Percentiles rank a stretch among this genome's conserved stretches.
Evolutionary conservation across 1,140 invertebrate genomes (phyloP).

Genomic region (Drosophila sulfurigaster): DNA sequence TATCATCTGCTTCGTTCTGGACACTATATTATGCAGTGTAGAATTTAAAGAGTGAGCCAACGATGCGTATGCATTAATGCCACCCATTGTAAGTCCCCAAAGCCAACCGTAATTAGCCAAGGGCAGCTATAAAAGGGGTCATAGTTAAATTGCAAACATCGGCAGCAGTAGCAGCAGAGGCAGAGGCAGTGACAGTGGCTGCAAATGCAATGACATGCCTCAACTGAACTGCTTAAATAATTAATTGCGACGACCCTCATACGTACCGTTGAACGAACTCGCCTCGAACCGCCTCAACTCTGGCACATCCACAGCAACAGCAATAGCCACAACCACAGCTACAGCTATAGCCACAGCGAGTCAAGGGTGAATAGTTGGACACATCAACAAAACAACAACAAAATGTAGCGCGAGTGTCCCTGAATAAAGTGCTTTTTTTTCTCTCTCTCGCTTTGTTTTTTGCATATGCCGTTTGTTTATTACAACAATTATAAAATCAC

Average conservation of each 20-base stretch:
- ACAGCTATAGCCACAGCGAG: neutral
- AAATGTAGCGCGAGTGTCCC: slow-evolving; percentile 28
- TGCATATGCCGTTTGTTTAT: slow-evolving; percentile 41
- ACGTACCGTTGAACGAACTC: slow-evolving; percentile 19
- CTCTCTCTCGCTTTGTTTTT: neutral
- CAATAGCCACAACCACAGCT: too few relatives aligned
- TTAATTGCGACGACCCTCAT: slow-evolving; percentile 59
- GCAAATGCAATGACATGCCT: slow-evolving; percentile 60
- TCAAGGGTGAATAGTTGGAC: neutral
- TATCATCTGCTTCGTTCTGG: too few relatives aligned
- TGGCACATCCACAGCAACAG: too few relatives aligned
- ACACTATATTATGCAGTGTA: too few relatives aligned
- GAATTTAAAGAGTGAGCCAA: too few relatives aligned
- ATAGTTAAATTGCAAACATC: slow-evolving; percentile 49
- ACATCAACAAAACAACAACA: slow-evolving; percentile 15
- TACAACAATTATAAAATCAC: neutral
- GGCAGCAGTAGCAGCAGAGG: slow-evolving; percentile 42
- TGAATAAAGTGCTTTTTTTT: slow-evolving; percentile 22
- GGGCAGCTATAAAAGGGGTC: slow-evolving; percentile 62
- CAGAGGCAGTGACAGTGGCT: slow-evolving; percentile 42
- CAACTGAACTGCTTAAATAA: slow-evolving; percentile 66
- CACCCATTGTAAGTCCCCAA: slow-evolving; percentile 51
- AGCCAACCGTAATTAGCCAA: slow-evolving; percentile 62
- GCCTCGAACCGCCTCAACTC: neutral
- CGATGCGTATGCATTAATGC: slow-evolving; percentile 12